Base-by-base conservation (phyloP, 2,797 vertebrate genomes). In the Pseudomugil gertrudae region DNA sequence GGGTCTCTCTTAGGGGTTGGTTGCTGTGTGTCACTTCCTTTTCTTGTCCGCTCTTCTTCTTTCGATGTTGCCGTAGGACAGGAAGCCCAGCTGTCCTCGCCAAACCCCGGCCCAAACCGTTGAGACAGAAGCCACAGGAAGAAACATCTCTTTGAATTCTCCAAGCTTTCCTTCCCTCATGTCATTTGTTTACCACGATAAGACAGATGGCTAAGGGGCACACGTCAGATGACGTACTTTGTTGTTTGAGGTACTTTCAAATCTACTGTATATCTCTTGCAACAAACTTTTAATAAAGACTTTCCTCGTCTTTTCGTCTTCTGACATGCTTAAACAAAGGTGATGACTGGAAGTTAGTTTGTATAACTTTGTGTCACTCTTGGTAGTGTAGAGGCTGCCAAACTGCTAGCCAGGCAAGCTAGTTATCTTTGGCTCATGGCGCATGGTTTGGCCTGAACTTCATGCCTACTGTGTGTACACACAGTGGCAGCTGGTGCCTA, bases 1-100 rank as follows among this genome's bases (percentile, higher is more conserved):
- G 89, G 92, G 85, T 40, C 78, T 91, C 88, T 93, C 90, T 79
- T 57, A 87, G 84, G 89, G 84, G 73, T 63, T 75, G 79, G 57
- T 21, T 14, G 62, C 64, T 60, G 79, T 80, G 74, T 75, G 80
- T 69, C 40, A 52, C 75, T 69, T 58, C 73, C 70, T 71, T 84
- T 81, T 83, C 79, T 77, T 76, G 75, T 76, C 68, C 81, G 74
- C 78, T 73, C 80, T 78, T 89, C 77, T 90, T 85, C 75, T 88
- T 62, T 66, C 45, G 53, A 72, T 68, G 55, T 86, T 81, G 89
- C 90, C 88, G 77, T 80, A 83, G 91, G 91, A 89, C 83, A 90
- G 71, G 73, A 84, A 88, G 67, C 81, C 72, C 76, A 87, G 85
- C 89, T 87, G 87, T 87, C 88, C 79, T 69, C 65, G 0, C 51